Evolutionary conservation across 1,140 invertebrate genomes (phyloP), one percentile per base, ranked within the genome.

Genomic region (Drosophila nigromelanica): DNA sequence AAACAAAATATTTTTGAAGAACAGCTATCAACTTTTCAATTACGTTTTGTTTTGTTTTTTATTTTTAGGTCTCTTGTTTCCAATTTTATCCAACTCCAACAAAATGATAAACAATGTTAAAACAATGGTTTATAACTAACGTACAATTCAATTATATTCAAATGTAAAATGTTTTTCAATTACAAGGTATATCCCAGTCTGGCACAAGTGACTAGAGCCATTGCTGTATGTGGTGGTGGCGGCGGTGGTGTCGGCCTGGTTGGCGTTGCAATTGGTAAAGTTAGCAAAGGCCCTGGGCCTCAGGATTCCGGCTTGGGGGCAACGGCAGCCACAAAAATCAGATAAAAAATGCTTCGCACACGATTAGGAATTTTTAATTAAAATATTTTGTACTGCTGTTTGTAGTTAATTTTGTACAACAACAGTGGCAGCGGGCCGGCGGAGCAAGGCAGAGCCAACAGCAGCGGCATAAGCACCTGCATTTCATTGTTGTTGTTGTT

Each of bases 351-450:
- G 86, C 89, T 91, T 91, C 89, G 90, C 89, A 91, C 89, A 91
- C 89, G 89, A 91, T 91, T 91, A 91, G 89, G 89, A 91, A 91
- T 91, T 91, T 91, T 91, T 91, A 91, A 91, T 91, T 91, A 91
- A 91, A 91, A 91, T 91, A 91, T 91, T 91, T 91, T 91, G 89
- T 91, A 89, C 86, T 86, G 86, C 80, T 86, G 81, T 90, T 90
- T 90, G 89, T 90, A 89, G 80, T 90, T 78, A 89, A 77, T 83
- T 90, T 83, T 74, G 83, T 83, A 87, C 83, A 87, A 87, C 83
- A 78, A 74, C 78, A 79, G 78, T 58, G 45, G 27, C 21, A 24
- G 8, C 18, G 40, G 4, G 12, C 5, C 27, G 14, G 51, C 40
- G 45, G 61, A 48, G 50, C 33, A 43, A 61, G 27, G 42, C n/a